These are phyloP conservation scores for Polietes domitor DNA, from an alignment of 2,888 invertebrate genomes.

Conservation along the genomic window DNA sequence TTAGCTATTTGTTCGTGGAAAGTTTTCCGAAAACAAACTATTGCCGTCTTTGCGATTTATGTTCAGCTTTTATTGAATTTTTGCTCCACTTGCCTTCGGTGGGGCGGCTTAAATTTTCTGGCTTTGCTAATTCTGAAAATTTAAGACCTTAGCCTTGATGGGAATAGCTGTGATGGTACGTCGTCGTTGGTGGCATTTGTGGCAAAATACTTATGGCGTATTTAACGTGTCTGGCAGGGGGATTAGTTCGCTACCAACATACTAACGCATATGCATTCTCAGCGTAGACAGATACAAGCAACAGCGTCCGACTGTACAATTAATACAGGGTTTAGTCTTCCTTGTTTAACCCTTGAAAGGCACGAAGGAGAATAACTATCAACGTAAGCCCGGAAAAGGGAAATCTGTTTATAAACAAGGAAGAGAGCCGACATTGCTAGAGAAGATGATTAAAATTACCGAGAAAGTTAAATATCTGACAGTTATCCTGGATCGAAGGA, in stretches of 20 bases:
- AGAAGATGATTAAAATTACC: too few relatives aligned
- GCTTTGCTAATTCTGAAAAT: slow-evolving; percentile 7
- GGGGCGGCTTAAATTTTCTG: too few relatives aligned
- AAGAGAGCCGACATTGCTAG: too few relatives aligned
- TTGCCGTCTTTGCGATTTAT: slow-evolving; percentile 45
- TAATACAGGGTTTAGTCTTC: neutral
- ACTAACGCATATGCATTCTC: slow-evolving; percentile 44
- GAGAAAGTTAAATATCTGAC: too few relatives aligned
- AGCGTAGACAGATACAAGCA: slow-evolving; percentile 43
- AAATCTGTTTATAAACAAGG: too few relatives aligned
- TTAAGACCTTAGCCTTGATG: slow-evolving; percentile 1
- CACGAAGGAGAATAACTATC: too few relatives aligned
- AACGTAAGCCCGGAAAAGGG: too few relatives aligned
- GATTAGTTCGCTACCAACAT: slow-evolving; percentile 71
- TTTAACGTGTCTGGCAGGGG: slow-evolving; percentile 78
- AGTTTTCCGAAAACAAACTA: slow-evolving; percentile 53
- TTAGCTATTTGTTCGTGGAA: slow-evolving; percentile 60
- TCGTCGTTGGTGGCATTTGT: slow-evolving; percentile 44
- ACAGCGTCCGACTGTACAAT: slow-evolving; percentile 37
- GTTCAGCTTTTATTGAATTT: slow-evolving; percentile 54
- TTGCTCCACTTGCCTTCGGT: slow-evolving; percentile 6
- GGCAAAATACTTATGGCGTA: slow-evolving; percentile 77
- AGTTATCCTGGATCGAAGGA: too few relatives aligned
- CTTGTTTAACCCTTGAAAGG: slow-evolving; percentile 26
- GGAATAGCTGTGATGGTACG: neutral